Conservation (phyloP, 2,113 vertebrate species). For the Tupaia tana region DNA sequence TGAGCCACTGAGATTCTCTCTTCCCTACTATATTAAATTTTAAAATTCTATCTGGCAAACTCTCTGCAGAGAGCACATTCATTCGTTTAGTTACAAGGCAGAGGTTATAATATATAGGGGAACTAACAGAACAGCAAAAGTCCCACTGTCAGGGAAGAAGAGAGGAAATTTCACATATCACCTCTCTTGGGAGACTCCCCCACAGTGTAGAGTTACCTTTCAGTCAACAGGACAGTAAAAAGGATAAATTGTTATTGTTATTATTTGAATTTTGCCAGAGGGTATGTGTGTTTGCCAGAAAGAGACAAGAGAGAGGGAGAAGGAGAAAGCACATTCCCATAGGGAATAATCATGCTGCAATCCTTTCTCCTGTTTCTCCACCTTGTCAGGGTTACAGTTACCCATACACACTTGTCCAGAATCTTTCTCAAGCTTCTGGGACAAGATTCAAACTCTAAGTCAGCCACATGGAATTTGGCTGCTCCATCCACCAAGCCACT, state of each 20-base stretch:
- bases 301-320: too few species aligned
- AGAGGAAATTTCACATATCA: constrained; percentile 18
- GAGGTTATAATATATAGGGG: constrained; percentile 1
- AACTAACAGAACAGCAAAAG: constrained; percentile 28
- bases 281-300: too few species aligned
- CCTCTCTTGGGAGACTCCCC: constrained; percentile 21
- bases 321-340: too few species aligned
- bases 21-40: constrained; percentile 50
- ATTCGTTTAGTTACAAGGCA: constrained; percentile 44
- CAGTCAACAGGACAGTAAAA: not conserved
- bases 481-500: too few species aligned
- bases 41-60: constrained; percentile 47
- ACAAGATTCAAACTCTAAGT: too few species aligned
- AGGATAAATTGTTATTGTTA: not conserved
- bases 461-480: too few species aligned
- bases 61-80: constrained; percentile 41
- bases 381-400: too few species aligned
- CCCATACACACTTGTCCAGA: too few species aligned
- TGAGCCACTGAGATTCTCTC: not conserved
- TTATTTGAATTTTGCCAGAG: too few species aligned
- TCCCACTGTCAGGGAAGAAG: not conserved
- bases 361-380: too few species aligned
- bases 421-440: too few species aligned
- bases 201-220: not conserved
- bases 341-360: too few species aligned